Percentiles rank a stretch among this genome's conserved stretches.
Evolutionary conservation across 2,797 vertebrate species (phyloP).

Genomic region (Poliocrania exsul): DNA sequence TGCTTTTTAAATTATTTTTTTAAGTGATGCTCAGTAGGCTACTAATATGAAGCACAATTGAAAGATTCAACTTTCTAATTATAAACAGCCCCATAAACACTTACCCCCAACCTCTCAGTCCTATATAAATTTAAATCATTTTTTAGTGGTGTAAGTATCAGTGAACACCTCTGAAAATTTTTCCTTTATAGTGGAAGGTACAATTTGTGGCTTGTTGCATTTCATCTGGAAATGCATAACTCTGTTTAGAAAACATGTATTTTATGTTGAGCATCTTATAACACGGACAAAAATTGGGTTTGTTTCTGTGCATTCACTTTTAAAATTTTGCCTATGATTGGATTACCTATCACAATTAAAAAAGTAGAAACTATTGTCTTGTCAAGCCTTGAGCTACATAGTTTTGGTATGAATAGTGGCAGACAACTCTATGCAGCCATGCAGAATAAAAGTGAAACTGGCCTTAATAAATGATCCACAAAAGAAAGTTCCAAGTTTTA

Average conservation of each 20-base stretch:
- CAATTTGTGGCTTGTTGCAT: not conserved
- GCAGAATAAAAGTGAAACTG: not conserved
- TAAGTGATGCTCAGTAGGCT: not conserved
- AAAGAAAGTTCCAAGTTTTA: not conserved
- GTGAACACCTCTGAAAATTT: not conserved
- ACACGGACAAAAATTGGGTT: not conserved
- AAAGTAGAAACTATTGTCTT: not conserved
- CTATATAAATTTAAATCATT: not conserved
- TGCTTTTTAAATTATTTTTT: not conserved
- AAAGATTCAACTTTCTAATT: not conserved
- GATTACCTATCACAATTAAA: not conserved
- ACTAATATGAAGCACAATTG: not conserved
- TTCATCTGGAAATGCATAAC: not conserved
- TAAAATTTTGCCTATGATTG: not conserved
- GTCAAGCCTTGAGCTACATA: not conserved
- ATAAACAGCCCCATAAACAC: not conserved
- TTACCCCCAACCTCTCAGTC: not conserved
- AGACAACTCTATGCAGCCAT: not conserved
- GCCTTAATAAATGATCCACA: not conserved
- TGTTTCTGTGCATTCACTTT: not conserved
- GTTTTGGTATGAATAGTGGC: not conserved
- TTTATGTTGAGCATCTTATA: not conserved
- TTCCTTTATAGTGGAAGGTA: not conserved
- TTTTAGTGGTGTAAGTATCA: not conserved
- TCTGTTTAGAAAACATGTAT: not conserved